Evolutionary conservation across 2,113 vertebrate genomes (phyloP).

Genomic region (Formicarius rufipectus): DNA sequence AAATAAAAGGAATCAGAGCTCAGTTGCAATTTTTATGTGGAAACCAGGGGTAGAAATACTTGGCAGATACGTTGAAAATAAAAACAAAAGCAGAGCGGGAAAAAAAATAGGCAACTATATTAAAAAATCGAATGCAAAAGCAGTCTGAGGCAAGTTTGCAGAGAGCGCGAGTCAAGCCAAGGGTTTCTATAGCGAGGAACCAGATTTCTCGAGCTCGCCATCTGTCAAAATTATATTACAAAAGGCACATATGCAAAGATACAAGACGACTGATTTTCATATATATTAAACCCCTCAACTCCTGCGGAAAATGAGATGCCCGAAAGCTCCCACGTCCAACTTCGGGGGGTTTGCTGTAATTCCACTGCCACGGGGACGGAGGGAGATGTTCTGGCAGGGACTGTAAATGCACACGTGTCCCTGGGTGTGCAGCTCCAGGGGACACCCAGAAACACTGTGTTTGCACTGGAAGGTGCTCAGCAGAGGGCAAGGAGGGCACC

Average conservation of each 20-base stretch:
- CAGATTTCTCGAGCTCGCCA: slow-evolving; percentile 79
- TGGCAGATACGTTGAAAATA: slow-evolving; percentile 64
- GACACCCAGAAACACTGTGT: fast-evolving
- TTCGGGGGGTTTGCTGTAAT: slow-evolving; percentile 66
- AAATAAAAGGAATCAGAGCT: slow-evolving; percentile 27
- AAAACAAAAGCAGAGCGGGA: slow-evolving; percentile 69
- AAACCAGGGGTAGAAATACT: slow-evolving; percentile 64
- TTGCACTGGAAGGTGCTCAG: fast-evolving
- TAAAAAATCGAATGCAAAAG: slow-evolving; percentile 73
- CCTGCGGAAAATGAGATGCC: slow-evolving; percentile 85
- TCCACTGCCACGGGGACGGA: not conserved
- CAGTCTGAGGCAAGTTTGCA: slow-evolving; percentile 78
- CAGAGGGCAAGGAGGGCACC: fast-evolving
- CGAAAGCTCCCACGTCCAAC: slow-evolving; percentile 78
- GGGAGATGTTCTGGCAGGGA: not conserved
- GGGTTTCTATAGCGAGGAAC: slow-evolving; percentile 74
- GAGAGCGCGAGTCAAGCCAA: slow-evolving; percentile 74
- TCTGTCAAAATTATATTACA: slow-evolving; percentile 88
- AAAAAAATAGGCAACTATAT: slow-evolving; percentile 60
- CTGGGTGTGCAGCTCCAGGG: not conserved
- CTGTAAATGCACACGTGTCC: not conserved
- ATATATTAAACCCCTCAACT: slow-evolving; percentile 96
- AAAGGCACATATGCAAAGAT: slow-evolving; percentile 86
- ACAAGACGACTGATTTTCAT: slow-evolving; percentile 95
- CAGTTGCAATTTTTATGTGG: slow-evolving; percentile 54